These are phyloP conservation scores for Selenia dentaria DNA, from an alignment of 2,888 invertebrate genomes.

Conservation along the genomic window DNA sequence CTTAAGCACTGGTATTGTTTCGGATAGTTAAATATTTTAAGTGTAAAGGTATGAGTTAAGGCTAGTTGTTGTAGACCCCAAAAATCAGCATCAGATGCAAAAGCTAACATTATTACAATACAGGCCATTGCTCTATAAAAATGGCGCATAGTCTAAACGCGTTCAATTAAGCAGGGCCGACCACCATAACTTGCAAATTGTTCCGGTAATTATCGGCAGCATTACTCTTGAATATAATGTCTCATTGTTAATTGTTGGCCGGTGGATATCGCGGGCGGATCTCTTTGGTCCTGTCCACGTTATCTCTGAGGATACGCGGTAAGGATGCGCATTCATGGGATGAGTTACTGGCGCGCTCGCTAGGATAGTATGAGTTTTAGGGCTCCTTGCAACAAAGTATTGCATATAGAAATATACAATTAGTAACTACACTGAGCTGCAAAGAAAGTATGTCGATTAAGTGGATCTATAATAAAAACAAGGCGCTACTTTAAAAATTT, in stretches of 20 bases:
- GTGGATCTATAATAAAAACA: too few relatives aligned
- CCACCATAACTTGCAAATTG: conserved; percentile 72
- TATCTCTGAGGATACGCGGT: conserved; percentile 60
- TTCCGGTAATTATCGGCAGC: conserved; percentile 76
- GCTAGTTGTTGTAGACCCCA: too few relatives aligned
- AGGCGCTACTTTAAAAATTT: too few relatives aligned
- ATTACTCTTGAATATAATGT: conserved; percentile 78
- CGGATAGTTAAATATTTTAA: too few relatives aligned
- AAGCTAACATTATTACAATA: background rate
- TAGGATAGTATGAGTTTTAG: background rate
- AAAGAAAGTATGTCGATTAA: too few relatives aligned
- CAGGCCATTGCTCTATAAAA: background rate
- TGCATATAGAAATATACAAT: too few relatives aligned
- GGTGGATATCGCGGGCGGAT: conserved; percentile 74
- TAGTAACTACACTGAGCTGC: too few relatives aligned
- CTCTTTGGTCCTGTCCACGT: conserved; percentile 74
- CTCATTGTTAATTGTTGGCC: conserved; percentile 83
- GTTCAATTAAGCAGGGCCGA: conserved; percentile 41
- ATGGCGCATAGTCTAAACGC: conserved; percentile 9
- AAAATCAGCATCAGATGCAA: too few relatives aligned
- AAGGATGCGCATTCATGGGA: conserved; percentile 38
- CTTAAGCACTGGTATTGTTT: too few relatives aligned
- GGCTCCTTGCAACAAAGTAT: too few relatives aligned
- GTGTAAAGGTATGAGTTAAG: too few relatives aligned
- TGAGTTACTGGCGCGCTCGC: conserved; percentile 5